A percentile compares a stretch with the other conserved stretches of the same genome.
Evolutionary conservation across 2,113 vertebrate species (phyloP).

Genomic region (Gymnogyps californianus): DNA sequence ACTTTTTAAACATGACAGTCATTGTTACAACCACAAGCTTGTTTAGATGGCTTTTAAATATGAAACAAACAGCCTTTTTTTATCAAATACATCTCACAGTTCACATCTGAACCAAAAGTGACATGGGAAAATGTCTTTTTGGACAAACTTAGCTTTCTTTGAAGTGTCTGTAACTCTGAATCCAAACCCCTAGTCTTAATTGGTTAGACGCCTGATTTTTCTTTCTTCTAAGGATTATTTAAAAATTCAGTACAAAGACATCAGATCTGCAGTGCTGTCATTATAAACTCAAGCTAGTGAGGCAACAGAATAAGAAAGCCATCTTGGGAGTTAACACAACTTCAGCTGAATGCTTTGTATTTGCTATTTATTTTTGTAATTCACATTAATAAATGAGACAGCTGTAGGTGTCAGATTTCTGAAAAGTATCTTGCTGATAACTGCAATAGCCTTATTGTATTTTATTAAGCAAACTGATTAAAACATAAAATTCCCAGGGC

Average conservation of each 20-base stretch:
- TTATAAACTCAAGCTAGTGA: slow-evolving; percentile 47
- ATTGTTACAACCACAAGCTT: neutral
- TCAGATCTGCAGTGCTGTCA: slow-evolving; percentile 37
- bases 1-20: neutral
- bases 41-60: neutral
- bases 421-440: slow-evolving; percentile 78
- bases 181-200: slow-evolving; percentile 5
- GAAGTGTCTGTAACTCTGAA: slow-evolving; percentile 4
- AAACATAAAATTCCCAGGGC: slow-evolving; percentile 43
- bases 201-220: slow-evolving; percentile 41
- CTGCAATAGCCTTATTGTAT: slow-evolving; percentile 70
- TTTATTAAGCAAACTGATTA: slow-evolving; percentile 84
- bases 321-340: slow-evolving; percentile 65
- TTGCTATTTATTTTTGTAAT: slow-evolving; percentile 62
- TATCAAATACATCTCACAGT: neutral
- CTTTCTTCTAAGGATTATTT: slow-evolving; percentile 27
- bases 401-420: slow-evolving; percentile 79
- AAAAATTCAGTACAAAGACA: slow-evolving; percentile 52
- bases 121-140: slow-evolving; percentile 14
- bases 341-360: slow-evolving; percentile 51
- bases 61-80: neutral
- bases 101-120: neutral
- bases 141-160: slow-evolving; percentile 18
- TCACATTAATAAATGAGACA: slow-evolving; percentile 74
- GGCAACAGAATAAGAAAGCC: slow-evolving; percentile 26